phyloP scores from a whole-genome alignment of 2,797 vertebrate species.

The Acestrorhynchus altus region DNA sequence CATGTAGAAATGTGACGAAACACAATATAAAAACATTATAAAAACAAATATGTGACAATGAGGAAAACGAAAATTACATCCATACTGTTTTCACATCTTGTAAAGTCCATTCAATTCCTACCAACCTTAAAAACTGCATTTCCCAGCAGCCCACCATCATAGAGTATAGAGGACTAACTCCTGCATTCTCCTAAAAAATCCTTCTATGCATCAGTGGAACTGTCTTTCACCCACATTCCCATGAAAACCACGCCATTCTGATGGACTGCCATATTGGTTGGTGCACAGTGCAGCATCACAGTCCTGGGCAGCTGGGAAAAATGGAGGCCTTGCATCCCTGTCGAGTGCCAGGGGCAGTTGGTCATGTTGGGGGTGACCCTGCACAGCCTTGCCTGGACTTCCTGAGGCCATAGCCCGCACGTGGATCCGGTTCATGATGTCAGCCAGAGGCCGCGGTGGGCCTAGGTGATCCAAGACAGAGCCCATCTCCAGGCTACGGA shows the following conservation, averaged over 20 bases:
- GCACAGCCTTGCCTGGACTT: constrained; percentile 39
- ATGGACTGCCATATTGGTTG: constrained; percentile 28
- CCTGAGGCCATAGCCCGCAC: not conserved
- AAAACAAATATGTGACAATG: not conserved
- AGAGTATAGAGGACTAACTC: not conserved
- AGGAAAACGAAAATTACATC: constrained; percentile 7
- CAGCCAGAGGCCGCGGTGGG: constrained; percentile 33
- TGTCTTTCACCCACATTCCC: not conserved
- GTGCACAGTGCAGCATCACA: constrained; percentile 19
- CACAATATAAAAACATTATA: not conserved
- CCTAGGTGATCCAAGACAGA: not conserved
- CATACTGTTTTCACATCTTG: not conserved
- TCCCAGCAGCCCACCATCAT: too few relatives aligned
- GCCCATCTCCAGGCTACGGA: constrained; percentile 55
- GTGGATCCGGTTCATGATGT: constrained; percentile 59
- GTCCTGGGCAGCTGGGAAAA: constrained; percentile 39
- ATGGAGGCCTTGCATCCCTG: constrained; percentile 24
- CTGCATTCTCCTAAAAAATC: constrained; percentile 8
- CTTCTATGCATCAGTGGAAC: constrained; percentile 19
- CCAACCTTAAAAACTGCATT: not conserved
- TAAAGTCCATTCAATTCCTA: not conserved
- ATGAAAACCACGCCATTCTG: constrained; percentile 14
- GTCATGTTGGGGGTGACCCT: constrained; percentile 15
- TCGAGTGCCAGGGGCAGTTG: constrained; percentile 30
- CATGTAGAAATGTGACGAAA: not conserved